A percentile compares a stretch with the other conserved stretches of the same genome.
phyloP scores from a whole-genome alignment of 2,797 vertebrate genomes.

The Halcyon leucocephala region DNA sequence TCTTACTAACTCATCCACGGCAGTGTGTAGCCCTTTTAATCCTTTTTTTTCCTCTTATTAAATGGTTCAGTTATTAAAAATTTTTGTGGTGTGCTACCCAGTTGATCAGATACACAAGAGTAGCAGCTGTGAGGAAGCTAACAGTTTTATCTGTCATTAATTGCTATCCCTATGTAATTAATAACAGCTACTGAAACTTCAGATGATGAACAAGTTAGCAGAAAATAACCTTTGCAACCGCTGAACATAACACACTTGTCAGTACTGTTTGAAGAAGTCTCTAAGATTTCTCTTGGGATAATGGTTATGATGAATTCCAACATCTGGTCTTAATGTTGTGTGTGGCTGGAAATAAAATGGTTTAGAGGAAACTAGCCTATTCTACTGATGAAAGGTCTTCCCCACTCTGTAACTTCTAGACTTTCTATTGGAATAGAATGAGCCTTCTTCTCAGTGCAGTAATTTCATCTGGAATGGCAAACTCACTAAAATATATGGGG shows the following conservation, averaged over 20 bases:
- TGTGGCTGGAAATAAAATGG: not conserved
- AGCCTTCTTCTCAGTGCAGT: not conserved
- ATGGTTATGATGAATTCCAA: not conserved
- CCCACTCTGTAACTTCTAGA: not conserved
- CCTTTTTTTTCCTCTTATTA: not conserved
- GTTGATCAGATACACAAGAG: not conserved
- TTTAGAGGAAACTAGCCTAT: not conserved
- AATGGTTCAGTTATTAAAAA: not conserved
- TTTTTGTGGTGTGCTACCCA: not conserved
- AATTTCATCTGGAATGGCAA: not conserved
- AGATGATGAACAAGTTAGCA: not conserved
- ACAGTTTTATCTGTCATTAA: not conserved
- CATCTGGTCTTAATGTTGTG: not conserved
- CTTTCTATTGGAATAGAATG: not conserved
- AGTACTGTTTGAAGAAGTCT: not conserved
- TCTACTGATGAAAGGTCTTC: not conserved
- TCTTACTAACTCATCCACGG: not conserved
- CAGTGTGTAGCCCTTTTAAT: not conserved
- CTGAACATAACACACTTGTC: not conserved
- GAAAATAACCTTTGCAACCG: not conserved
- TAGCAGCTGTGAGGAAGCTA: not conserved
- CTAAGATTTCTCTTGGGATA: not conserved
- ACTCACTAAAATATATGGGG: not conserved
- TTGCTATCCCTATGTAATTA: not conserved
- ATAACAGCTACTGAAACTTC: not conserved